phyloP scores from a whole-genome alignment of 2,113 vertebrate genomes.

The Felis catus region F.catus_Fca126_mat1.0 CM031412.1:39345001-39345500 shows the following conservation, averaged over 20 bases:
- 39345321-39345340: not conserved
- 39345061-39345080: not conserved
- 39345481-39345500: not conserved
- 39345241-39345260: not conserved
- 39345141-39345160: not conserved
- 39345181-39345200: not conserved
- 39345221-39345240: not conserved
- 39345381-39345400: not conserved
- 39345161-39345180: not conserved
- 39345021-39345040: not conserved
- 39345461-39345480: not conserved
- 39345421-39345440: not conserved
- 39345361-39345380: not conserved
- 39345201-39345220: not conserved
- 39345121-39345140: not conserved
- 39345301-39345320: not conserved
- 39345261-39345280: not conserved
- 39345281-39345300: not conserved
- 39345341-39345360: not conserved
- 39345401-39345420: not conserved
- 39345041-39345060: not conserved
- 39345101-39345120: not conserved
- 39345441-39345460: not conserved
- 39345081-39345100: not conserved
- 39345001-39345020: not conserved